A percentile compares a stretch with the other conserved stretches of the same genome.
Conservation (phyloP, 64 coral and sea anemone genomes). For the Dendronephthya gigantea region DNA sequence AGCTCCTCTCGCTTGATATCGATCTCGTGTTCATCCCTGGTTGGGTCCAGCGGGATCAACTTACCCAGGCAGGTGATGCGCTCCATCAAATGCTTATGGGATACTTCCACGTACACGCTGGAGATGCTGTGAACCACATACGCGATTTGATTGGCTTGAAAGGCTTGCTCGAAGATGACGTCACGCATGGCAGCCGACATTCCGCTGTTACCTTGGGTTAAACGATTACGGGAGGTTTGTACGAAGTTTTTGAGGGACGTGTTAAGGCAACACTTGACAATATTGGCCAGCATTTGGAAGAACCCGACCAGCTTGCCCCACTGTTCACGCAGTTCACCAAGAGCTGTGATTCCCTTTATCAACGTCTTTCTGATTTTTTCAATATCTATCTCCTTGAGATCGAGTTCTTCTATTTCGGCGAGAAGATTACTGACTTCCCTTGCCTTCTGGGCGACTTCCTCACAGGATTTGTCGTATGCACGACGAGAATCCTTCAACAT, state of each 20-base stretch:
- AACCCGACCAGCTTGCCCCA: conserved; percentile 44
- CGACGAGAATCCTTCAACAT: conserved; percentile 15
- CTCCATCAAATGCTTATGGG: conserved; percentile 41
- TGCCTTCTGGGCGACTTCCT: background rate
- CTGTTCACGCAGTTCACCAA: conserved; percentile 30
- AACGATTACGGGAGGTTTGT: background rate
- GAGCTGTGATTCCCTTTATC: conserved; percentile 26
- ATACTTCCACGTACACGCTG: conserved; percentile 32
- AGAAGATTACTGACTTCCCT: background rate
- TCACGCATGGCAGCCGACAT: conserved; percentile 36
- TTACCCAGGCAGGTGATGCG: conserved; percentile 40
- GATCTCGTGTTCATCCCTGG: background rate
- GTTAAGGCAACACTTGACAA: conserved; percentile 36
- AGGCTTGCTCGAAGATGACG: conserved; percentile 16
- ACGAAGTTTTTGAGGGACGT: conserved; percentile 27
- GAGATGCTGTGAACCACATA: conserved; percentile 36
- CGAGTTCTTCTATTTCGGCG: background rate
- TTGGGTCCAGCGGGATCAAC: conserved; percentile 32
- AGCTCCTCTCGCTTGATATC: conserved; percentile 14
- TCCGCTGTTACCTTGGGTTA: background rate
- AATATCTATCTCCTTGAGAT: conserved; percentile 28
- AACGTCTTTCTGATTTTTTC: conserved; percentile 25
- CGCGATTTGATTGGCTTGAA: conserved; percentile 34
- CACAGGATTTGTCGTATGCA: conserved; percentile 16
- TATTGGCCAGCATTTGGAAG: conserved; percentile 43